Evolutionary conservation across 2,113 vertebrate species (phyloP).

Genomic region (Coptodon bakossiorum): DNA sequence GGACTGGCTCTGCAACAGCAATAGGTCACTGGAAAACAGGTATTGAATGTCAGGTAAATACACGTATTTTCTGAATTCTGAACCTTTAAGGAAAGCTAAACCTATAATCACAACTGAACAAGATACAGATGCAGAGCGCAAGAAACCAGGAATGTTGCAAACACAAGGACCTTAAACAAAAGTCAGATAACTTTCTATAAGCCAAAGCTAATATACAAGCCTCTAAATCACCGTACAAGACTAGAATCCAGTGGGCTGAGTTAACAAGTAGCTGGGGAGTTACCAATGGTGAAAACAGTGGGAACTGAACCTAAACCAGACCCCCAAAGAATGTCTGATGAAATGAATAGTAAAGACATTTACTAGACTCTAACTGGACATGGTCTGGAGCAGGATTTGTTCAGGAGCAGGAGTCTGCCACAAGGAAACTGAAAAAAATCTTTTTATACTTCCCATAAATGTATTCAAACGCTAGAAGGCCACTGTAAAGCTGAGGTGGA

Average conservation of each 20-base stretch:
- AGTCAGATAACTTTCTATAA: not conserved
- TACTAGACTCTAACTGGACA: not conserved
- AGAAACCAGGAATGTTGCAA: not conserved
- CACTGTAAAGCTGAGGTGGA: not conserved
- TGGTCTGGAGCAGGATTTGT: not conserved
- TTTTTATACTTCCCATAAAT: not conserved
- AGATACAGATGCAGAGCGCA: not conserved
- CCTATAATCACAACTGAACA: not conserved
- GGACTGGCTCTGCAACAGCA: not conserved
- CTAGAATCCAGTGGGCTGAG: not conserved
- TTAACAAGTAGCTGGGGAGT: not conserved
- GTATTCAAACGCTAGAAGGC: accelerated
- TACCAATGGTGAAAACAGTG: not conserved
- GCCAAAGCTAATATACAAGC: not conserved
- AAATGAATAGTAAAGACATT: not conserved
- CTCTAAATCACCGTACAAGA: not conserved
- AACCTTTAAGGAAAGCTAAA: not conserved
- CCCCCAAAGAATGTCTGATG: not conserved
- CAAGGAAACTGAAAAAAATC: not conserved
- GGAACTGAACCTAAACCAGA: not conserved
- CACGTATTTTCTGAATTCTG: not conserved
- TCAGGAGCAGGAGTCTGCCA: not conserved
- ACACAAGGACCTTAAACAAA: not conserved
- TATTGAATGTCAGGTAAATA: not conserved
- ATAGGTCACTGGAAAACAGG: not conserved